A percentile compares a stretch with the other conserved stretches of the same genome.
Evolutionary conservation across 2,797 vertebrate species (phyloP).

Genomic region (Lutra lutra): DNA sequence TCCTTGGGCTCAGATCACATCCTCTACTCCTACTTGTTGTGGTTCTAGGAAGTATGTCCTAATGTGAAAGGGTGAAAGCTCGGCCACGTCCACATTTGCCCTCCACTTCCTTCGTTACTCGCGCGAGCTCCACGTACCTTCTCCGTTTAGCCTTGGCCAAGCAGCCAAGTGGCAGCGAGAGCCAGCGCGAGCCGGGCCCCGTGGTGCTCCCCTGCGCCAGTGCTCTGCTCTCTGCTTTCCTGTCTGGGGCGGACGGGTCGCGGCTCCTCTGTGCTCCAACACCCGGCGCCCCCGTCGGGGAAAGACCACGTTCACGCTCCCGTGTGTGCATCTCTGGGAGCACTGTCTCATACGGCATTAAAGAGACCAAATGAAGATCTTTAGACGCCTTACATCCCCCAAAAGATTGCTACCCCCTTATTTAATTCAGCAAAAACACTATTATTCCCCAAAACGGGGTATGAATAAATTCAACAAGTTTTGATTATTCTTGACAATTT

Average conservation of each 20-base stretch:
- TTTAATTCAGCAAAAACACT: neutral
- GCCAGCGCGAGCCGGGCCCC: neutral
- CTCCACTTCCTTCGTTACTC: neutral
- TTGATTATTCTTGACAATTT: neutral
- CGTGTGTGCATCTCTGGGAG: neutral
- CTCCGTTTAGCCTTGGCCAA: neutral
- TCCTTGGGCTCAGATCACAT: neutral
- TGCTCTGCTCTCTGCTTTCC: neutral
- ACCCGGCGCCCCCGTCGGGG: rapidly evolving
- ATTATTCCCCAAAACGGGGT: neutral
- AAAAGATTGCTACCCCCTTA: neutral
- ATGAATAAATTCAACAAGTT: neutral
- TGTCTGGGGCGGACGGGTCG: rapidly evolving
- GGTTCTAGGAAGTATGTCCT: neutral
- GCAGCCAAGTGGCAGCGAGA: neutral
- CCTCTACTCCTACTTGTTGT: constrained; percentile 7
- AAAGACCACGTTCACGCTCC: neutral
- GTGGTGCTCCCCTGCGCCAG: rapidly evolving
- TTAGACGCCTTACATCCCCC: neutral
- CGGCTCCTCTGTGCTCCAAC: rapidly evolving
- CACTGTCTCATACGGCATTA: neutral
- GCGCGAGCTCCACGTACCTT: rapidly evolving
- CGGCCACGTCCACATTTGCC: neutral
- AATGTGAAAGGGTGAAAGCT: neutral
- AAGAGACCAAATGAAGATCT: neutral